phyloP scores from a whole-genome alignment of 53 echinoderm and acorn worm species.

The Zoroaster sp. region DNA sequence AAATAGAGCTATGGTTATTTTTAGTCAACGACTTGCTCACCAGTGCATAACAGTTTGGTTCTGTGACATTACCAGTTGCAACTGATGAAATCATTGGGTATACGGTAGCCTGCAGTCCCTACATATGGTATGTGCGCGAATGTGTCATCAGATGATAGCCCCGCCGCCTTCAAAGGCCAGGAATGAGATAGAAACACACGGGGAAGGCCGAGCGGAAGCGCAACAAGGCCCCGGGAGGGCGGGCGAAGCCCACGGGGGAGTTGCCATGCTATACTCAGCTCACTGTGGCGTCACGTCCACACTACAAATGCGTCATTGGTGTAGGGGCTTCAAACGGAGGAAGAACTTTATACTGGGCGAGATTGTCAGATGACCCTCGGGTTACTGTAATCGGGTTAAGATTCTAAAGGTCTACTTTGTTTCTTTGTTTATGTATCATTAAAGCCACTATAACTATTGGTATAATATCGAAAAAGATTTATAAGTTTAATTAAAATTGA shows the following conservation, averaged over 20 bases:
- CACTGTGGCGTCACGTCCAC: slow-evolving; percentile 1
- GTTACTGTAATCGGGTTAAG: not conserved
- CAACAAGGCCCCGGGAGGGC: slow-evolving; percentile 27
- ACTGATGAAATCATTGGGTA: not conserved
- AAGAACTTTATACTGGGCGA: not conserved
- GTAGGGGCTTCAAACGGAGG: not conserved
- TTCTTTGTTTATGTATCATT: too few relatives aligned
- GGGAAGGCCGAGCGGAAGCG: slow-evolving; percentile 9
- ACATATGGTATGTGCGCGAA: slow-evolving; percentile 25
- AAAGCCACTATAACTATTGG: too few relatives aligned
- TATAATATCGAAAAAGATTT: too few relatives aligned
- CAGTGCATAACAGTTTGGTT: not conserved
- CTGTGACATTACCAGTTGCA: not conserved
- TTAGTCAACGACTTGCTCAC: too few relatives aligned
- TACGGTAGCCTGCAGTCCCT: not conserved
- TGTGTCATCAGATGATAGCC: not conserved
- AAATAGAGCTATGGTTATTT: too few relatives aligned
- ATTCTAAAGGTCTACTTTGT: too few relatives aligned
- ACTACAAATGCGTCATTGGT: slow-evolving; percentile 26
- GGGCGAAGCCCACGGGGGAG: not conserved
- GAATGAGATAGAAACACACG: not conserved
- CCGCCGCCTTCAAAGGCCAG: slow-evolving; percentile 32
- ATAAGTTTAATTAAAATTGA: too few relatives aligned
- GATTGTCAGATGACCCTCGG: not conserved
- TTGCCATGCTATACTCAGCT: not conserved